Evolutionary conservation across 2,113 vertebrate species (phyloP).

Genomic region (Empidonax alnorum): DNA sequence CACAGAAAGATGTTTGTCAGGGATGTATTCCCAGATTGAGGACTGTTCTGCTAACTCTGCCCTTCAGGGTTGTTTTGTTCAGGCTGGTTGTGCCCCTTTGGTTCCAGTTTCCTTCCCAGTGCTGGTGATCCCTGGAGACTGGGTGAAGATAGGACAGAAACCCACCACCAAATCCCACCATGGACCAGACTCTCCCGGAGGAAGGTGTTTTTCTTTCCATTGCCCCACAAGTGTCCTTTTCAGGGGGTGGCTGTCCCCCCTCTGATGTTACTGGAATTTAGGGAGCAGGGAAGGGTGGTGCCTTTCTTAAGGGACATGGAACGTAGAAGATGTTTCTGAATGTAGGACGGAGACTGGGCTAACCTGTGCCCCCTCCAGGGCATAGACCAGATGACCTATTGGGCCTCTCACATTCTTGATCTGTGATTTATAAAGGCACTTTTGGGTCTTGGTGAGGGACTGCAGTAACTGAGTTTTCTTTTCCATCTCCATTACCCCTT

Average conservation of each 20-base stretch:
- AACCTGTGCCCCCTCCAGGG: not conserved
- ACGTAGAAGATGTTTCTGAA: not conserved
- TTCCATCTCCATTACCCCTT: conserved; percentile 28
- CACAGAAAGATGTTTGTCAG: not conserved
- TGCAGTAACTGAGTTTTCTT: conserved; percentile 27
- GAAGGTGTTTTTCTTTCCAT: not conserved
- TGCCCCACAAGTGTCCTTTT: not conserved
- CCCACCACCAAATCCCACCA: not conserved
- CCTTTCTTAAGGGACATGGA: not conserved
- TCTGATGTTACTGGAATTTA: not conserved
- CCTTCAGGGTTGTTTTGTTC: not conserved
- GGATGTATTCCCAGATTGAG: not conserved
- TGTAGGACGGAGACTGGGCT: not conserved
- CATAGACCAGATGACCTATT: not conserved
- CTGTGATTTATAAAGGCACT: conserved; percentile 24
- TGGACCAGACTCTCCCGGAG: not conserved
- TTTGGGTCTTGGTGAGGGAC: not conserved
- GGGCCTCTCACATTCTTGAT: conserved; percentile 5
- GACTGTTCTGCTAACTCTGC: not conserved
- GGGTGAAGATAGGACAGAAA: not conserved
- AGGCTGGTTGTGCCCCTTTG: not conserved
- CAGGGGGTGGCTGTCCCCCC: not conserved
- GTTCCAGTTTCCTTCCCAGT: not conserved
- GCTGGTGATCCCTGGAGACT: not conserved
- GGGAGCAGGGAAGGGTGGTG: not conserved